phyloP scores from a whole-genome alignment of 2,113 vertebrate genomes.

The Cheirogaleus medius region DNA sequence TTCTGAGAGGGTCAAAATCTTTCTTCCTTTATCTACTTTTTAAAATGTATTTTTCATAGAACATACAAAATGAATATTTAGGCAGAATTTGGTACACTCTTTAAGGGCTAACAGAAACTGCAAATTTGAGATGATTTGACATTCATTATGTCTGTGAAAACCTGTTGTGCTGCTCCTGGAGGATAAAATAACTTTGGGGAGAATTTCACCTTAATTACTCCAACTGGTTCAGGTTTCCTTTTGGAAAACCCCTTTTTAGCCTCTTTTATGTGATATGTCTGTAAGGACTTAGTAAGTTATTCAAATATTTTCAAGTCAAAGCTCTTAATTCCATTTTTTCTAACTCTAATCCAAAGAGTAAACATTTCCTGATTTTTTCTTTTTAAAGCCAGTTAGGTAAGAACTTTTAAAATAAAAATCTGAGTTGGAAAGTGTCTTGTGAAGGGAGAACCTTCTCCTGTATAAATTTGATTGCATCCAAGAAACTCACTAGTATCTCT shows the following conservation, averaged over 20 bases:
- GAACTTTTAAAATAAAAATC: conserved; percentile 48
- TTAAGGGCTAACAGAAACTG: not conserved
- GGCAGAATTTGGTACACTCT: not conserved
- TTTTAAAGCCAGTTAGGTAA: conserved; percentile 36
- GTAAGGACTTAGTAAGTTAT: conserved; percentile 7
- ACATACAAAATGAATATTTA: conserved; percentile 17
- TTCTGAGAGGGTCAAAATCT: conserved; percentile 28
- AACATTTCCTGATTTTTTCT: conserved; percentile 36
- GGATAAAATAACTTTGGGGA: not conserved
- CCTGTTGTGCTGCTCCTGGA: not conserved
- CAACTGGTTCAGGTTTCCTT: not conserved
- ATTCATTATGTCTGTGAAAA: not conserved
- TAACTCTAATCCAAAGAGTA: conserved; percentile 26
- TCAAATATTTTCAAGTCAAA: conserved; percentile 56
- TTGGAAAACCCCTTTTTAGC: not conserved
- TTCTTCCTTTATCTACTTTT: conserved; percentile 45
- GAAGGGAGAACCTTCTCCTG: not conserved
- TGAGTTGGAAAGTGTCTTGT: conserved; percentile 8
- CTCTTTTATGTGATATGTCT: conserved; percentile 3
- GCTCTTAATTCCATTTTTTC: conserved; percentile 41
- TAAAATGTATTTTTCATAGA: conserved; percentile 36
- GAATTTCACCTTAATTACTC: not conserved
- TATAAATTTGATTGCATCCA: conserved; percentile 48
- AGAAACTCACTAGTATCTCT: conserved; percentile 16
- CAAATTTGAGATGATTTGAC: not conserved